These are phyloP conservation scores for Chromobotia macracanthus DNA, from an alignment of 2,797 vertebrate species.

Conservation along the genomic window DNA sequence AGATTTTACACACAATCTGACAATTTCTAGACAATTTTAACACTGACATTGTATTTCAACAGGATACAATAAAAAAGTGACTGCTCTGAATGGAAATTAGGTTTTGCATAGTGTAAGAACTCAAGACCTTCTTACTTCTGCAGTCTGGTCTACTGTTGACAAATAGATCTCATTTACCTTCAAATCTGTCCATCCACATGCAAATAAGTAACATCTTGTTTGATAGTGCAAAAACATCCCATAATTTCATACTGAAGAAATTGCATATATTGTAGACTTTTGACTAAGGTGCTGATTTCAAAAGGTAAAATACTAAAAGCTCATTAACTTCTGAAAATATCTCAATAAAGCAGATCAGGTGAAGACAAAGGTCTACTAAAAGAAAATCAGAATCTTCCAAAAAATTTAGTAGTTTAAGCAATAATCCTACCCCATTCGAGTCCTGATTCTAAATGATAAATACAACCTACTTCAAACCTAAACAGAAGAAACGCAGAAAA, in stretches of 20 bases:
- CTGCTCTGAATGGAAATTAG: slow-evolving; percentile 25
- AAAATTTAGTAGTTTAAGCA: slow-evolving; percentile 25
- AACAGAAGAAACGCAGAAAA: slow-evolving; percentile 24
- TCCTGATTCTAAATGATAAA: slow-evolving; percentile 32
- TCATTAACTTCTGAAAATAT: slow-evolving; percentile 61
- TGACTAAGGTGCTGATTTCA: slow-evolving; percentile 80
- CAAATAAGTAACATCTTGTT: slow-evolving; percentile 34
- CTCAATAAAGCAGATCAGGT: slow-evolving; percentile 38
- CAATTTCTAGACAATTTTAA: background rate
- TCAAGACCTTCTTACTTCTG: slow-evolving; percentile 6
- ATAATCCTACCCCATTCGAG: slow-evolving; percentile 2
- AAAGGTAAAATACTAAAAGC: slow-evolving; percentile 64
- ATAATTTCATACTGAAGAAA: slow-evolving; percentile 64
- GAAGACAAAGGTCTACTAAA: slow-evolving; percentile 16
- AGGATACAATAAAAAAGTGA: slow-evolving; percentile 20
- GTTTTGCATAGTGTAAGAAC: slow-evolving; percentile 59
- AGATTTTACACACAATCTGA: background rate
- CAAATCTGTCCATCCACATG: slow-evolving; percentile 34
- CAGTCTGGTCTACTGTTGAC: slow-evolving; percentile 32
- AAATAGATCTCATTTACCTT: slow-evolving; percentile 19
- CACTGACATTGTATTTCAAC: too few relatives aligned
- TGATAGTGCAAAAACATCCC: slow-evolving; percentile 77
- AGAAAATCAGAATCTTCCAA: slow-evolving; percentile 7
- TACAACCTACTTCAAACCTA: slow-evolving; percentile 9
- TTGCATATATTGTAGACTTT: slow-evolving; percentile 71